Evolutionary conservation across 2,888 invertebrate species (phyloP).

Genomic region (Agrotis exclamationis): DNA sequence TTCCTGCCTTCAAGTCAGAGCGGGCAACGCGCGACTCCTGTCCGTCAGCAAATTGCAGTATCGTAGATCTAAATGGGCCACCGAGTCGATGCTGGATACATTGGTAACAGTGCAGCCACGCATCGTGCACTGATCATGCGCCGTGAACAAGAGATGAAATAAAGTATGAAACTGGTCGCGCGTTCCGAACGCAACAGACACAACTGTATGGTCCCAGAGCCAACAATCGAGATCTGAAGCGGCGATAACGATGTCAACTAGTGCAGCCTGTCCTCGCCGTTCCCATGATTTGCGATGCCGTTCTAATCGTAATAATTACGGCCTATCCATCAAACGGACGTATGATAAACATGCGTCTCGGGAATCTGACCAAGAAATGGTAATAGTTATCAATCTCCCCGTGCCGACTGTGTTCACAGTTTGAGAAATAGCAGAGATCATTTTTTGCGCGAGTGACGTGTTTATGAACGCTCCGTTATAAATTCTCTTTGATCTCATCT

Average conservation of each 20-base stretch:
- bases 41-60: conserved; percentile 84
- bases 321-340: conserved; percentile 87
- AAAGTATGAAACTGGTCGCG: conserved; percentile 84
- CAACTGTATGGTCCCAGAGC: conserved; percentile 77
- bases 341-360: conserved; percentile 83
- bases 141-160: conserved; percentile 83
- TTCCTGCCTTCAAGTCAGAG: conserved; percentile 80
- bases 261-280: conserved; percentile 86
- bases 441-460: conserved; percentile 86
- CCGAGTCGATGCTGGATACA: conserved; percentile 82
- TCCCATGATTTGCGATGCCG: conserved; percentile 90
- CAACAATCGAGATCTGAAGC: conserved; percentile 88
- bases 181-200: conserved; percentile 66
- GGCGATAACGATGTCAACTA: conserved; percentile 88
- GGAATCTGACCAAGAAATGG: conserved; percentile 78
- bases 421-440: conserved; percentile 89
- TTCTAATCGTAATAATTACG: conserved; percentile 90
- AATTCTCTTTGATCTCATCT: conserved; percentile 87
- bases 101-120: conserved; percentile 80
- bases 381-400: conserved; percentile 80
- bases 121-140: conserved; percentile 83
- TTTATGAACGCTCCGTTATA: conserved; percentile 87
- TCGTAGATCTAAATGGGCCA: conserved; percentile 88
- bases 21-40: conserved; percentile 79
- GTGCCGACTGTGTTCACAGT: conserved; percentile 72